Percentiles rank a stretch among this genome's conserved stretches.
phyloP scores from a whole-genome alignment of 2,888 invertebrate species.

The Pyrgus malvae region DNA sequence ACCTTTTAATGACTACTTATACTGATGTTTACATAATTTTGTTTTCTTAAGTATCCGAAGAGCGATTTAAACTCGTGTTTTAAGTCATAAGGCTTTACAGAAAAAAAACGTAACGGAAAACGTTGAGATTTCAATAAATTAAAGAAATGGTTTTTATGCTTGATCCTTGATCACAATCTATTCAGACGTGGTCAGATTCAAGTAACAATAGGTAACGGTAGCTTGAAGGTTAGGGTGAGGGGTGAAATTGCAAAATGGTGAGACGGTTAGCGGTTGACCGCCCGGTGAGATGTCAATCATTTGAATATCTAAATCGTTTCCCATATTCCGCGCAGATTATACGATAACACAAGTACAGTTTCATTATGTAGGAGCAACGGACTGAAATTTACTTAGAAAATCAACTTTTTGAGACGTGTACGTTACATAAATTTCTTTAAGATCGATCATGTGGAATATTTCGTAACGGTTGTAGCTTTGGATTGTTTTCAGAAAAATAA shows the following conservation, averaged over 20 bases:
- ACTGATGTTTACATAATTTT: no score
- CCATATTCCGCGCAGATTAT: slow-evolving; percentile 68
- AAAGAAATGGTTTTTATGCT: slow-evolving; percentile 42
- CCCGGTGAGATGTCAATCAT: slow-evolving; percentile 80
- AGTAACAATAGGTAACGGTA: slow-evolving; percentile 57
- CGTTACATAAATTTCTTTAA: slow-evolving; percentile 45
- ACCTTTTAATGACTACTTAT: no score
- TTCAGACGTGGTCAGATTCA: slow-evolving; percentile 66
- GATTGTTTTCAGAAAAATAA: slow-evolving; percentile 29
- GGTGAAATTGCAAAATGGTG: slow-evolving; percentile 46
- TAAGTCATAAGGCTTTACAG: no score
- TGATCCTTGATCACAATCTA: slow-evolving; percentile 68
- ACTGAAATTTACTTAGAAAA: slow-evolving; percentile 66
- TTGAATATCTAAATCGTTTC: slow-evolving; percentile 74
- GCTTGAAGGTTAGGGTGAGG: slow-evolving; percentile 53
- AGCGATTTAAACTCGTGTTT: no score
- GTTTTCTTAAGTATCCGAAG: no score
- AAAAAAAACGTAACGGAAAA: not conserved
- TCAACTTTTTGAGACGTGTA: slow-evolving; percentile 46
- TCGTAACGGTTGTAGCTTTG: slow-evolving; percentile 65
- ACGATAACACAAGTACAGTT: slow-evolving; percentile 60
- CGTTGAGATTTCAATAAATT: slow-evolving; percentile 20
- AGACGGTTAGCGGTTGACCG: slow-evolving; percentile 57
- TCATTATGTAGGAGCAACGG: slow-evolving; percentile 65
- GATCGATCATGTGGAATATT: slow-evolving; percentile 59